phyloP scores from a whole-genome alignment of 1,140 invertebrate species.

The Drosophila nebulosa region DNA sequence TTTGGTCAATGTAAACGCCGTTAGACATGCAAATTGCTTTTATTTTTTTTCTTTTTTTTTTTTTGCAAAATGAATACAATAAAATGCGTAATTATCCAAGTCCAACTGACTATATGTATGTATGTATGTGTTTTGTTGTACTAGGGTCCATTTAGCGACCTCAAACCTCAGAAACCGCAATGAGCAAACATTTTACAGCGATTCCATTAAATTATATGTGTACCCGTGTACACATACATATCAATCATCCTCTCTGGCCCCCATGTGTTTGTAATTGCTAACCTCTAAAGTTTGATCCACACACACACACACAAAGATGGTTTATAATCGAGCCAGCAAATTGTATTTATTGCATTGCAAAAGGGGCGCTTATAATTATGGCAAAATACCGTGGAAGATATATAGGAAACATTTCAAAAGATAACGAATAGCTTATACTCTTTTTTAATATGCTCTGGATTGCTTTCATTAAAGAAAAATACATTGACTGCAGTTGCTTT shows the following conservation, averaged over 20 bases:
- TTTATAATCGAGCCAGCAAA: slow-evolving; percentile 19
- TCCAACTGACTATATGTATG: slow-evolving; percentile 9
- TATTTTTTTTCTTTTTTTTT: slow-evolving; percentile 4
- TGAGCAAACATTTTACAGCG: slow-evolving; percentile 44
- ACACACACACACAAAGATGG: slow-evolving; percentile 17
- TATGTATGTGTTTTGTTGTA: not conserved
- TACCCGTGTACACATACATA: slow-evolving; percentile 33
- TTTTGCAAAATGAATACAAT: not conserved
- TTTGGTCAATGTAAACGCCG: slow-evolving; percentile 31
- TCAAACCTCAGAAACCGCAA: slow-evolving; percentile 45
- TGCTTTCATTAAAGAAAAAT: not conserved
- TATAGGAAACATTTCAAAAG: slow-evolving; percentile 2
- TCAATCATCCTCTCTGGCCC: slow-evolving; percentile 23
- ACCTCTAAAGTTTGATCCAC: slow-evolving; percentile 22
- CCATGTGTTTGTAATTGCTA: slow-evolving; percentile 48
- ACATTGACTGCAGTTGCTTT: not conserved
- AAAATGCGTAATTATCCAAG: slow-evolving; percentile 10
- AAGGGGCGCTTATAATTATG: slow-evolving; percentile 20
- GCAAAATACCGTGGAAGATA: not conserved
- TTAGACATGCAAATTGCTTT: slow-evolving; percentile 58
- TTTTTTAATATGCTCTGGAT: not conserved
- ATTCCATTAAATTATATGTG: slow-evolving; percentile 55
- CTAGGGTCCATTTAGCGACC: not conserved
- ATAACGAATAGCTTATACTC: not conserved
- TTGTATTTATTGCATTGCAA: slow-evolving; percentile 4